A percentile compares a stretch with the other conserved stretches of the same genome.
These are phyloP conservation scores for Hemiprocne comata DNA, from an alignment of 2,113 vertebrate genomes.

Conservation along the genomic window DNA sequence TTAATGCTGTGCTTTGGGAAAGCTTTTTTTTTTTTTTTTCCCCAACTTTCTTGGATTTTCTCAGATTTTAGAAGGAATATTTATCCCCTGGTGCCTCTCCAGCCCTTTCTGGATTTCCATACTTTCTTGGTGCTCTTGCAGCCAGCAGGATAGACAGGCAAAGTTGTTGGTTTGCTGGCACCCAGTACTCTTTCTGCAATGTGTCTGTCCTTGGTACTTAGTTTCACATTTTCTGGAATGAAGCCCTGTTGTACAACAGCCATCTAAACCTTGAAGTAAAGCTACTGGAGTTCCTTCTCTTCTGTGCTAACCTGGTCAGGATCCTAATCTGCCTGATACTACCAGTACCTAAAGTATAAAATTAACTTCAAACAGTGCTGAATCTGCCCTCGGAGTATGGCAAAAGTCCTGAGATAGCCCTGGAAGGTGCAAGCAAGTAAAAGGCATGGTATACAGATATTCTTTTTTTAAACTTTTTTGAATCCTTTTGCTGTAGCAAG, in stretches of 20 bases:
- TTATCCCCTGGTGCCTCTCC: background rate
- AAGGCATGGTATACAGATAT: background rate
- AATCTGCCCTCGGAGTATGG: background rate
- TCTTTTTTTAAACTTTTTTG: background rate
- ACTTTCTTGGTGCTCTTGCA: background rate
- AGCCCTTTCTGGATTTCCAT: background rate
- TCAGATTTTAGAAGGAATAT: background rate
- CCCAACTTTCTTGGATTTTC: background rate
- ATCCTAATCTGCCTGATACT: background rate
- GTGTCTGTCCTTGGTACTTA: background rate
- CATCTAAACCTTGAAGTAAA: background rate
- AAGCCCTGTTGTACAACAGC: background rate
- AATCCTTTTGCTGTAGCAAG: background rate
- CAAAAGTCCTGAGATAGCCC: background rate
- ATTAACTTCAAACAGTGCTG: background rate
- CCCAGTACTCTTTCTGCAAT: background rate
- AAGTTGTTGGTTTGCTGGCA: background rate
- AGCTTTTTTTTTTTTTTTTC: accelerated
- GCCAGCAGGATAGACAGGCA: background rate
- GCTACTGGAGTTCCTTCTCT: background rate
- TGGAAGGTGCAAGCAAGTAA: background rate
- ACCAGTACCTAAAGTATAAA: background rate
- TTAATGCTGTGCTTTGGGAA: background rate
- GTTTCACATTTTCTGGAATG: background rate
- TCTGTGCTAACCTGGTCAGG: background rate